phyloP scores from a whole-genome alignment of 2,888 invertebrate species.

The Cephus pygmeus region DNA sequence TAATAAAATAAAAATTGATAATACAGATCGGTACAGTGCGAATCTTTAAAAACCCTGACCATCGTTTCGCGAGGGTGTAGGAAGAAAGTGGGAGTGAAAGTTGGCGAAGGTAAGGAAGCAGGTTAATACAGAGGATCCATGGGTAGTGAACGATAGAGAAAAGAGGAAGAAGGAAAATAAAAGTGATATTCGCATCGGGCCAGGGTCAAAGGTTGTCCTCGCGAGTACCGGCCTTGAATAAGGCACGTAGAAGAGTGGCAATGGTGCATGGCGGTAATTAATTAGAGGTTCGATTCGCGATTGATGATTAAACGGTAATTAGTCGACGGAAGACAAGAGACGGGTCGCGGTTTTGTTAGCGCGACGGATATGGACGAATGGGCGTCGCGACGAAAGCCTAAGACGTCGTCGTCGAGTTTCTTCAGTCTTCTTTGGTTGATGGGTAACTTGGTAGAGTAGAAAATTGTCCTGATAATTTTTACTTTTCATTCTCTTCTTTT shows the following conservation, averaged over 20 bases:
- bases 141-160: background rate
- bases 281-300: background rate
- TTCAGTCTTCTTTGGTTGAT: conserved; percentile 72
- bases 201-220: background rate
- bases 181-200: background rate
- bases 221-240: background rate
- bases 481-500: background rate
- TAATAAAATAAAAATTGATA: background rate
- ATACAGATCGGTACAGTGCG: background rate
- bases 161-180: background rate
- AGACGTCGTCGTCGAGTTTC: conserved; percentile 53
- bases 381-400: background rate
- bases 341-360: background rate
- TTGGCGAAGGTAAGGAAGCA: background rate
- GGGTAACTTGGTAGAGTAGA: conserved; percentile 66
- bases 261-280: background rate
- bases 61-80: background rate
- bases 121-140: background rate
- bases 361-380: background rate
- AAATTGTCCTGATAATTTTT: conserved; percentile 6
- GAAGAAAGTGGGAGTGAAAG: background rate
- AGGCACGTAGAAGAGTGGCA: background rate
- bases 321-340: conserved; percentile 40
- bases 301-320: conserved; percentile 54
- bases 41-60: background rate